Evolutionary conservation across 2,888 invertebrate genomes (phyloP).

Genomic region (Sinotaia quadrata): DNA sequence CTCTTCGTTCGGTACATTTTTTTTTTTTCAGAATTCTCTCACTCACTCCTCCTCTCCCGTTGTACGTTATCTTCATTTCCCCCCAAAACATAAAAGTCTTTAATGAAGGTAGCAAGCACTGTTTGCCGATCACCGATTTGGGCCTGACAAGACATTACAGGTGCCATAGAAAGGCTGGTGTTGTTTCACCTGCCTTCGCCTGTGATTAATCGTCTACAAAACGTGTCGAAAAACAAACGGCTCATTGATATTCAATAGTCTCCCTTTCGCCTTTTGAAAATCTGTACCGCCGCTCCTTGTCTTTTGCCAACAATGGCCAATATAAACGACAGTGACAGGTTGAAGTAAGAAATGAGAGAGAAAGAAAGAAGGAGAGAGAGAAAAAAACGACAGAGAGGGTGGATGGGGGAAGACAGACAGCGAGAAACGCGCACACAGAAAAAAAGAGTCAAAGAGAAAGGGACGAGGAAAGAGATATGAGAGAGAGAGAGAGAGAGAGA

Average conservation of each 20-base stretch:
- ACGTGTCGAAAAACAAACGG: constrained; percentile 15
- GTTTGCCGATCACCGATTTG: too few relatives aligned
- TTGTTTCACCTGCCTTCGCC: constrained; percentile 20
- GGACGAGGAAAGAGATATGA: background rate
- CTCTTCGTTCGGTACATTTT: too few relatives aligned
- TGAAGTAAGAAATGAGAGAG: background rate
- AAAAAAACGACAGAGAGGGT: background rate
- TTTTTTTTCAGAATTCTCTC: too few relatives aligned
- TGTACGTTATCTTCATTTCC: background rate
- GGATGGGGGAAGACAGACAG: background rate
- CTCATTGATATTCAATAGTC: constrained; percentile 8
- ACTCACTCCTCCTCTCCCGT: background rate
- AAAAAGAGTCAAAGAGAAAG: too few relatives aligned
- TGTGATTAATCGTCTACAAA: constrained; percentile 6
- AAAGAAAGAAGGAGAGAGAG: constrained; percentile 6
- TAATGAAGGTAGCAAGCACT: too few relatives aligned
- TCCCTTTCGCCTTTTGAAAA: too few relatives aligned
- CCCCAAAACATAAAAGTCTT: too few relatives aligned
- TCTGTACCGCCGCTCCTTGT: too few relatives aligned
- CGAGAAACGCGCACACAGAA: too few relatives aligned
- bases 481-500: constrained; percentile 3
- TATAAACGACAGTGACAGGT: too few relatives aligned
- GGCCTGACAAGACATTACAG: constrained; percentile 20
- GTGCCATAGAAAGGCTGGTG: constrained; percentile 17
- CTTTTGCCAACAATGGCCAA: too few relatives aligned